Evolutionary conservation across 2,888 invertebrate genomes (phyloP).

Genomic region (Caenorhabditis parvicauda): DNA sequence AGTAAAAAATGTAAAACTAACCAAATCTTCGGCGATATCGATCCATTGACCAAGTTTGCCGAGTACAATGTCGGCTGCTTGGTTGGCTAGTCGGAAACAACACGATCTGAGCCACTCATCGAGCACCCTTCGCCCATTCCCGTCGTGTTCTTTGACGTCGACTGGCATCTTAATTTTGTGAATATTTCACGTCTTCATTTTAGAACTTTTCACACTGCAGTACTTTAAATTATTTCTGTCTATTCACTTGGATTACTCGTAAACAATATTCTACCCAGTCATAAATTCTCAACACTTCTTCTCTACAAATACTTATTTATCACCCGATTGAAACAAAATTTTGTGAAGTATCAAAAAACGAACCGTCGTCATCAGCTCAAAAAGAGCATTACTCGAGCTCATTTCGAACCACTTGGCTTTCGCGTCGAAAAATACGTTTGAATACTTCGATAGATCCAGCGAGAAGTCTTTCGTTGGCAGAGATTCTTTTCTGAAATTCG

Average conservation of each 20-base stretch:
- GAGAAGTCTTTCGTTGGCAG: constrained; percentile 85
- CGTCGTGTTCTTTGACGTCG: constrained; percentile 82
- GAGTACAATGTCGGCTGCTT: constrained; percentile 43
- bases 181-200: neutral
- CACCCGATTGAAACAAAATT: too few relatives aligned
- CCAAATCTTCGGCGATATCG: constrained; percentile 43
- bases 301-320: too few relatives aligned
- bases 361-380: constrained; percentile 76
- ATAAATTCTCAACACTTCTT: neutral
- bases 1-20: too few relatives aligned
- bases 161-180: constrained; percentile 78
- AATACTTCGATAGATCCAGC: constrained; percentile 88
- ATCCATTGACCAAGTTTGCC: constrained; percentile 37
- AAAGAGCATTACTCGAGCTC: constrained; percentile 82
- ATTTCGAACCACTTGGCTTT: constrained; percentile 77
- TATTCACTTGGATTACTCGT: constrained; percentile 1
- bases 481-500: constrained; percentile 65
- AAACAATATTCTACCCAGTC: neutral
- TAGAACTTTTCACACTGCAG: constrained; percentile 1
- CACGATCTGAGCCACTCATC: constrained; percentile 81
- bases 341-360: neutral
- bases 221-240: constrained; percentile 15
- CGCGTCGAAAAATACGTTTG: constrained; percentile 62
- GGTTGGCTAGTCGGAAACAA: constrained; percentile 50
- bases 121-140: constrained; percentile 93